Conservation (phyloP, 2,113 vertebrate species). For the Ailurus styani region DNA sequence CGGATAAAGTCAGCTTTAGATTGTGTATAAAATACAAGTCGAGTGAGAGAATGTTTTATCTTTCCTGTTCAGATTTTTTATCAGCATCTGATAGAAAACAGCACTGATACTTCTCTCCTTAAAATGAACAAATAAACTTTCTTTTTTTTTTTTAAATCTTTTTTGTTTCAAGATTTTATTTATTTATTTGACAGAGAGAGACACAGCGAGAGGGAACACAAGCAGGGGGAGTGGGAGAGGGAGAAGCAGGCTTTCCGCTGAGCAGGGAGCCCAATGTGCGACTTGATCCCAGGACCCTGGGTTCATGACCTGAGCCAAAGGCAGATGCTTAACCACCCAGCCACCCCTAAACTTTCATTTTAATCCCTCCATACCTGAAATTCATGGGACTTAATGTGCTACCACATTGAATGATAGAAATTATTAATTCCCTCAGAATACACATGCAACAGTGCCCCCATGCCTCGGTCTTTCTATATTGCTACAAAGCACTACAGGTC, state of each 20-base stretch:
- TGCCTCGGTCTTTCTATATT: neutral
- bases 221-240: no score
- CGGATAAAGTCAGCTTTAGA: conserved; percentile 19
- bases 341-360: neutral
- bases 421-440: neutral
- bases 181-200: no score
- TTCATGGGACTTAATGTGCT: neutral
- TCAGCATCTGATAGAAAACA: neutral
- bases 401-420: neutral
- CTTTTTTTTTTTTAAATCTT: no score
- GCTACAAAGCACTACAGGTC: neutral
- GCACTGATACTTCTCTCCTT: neutral
- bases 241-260: no score
- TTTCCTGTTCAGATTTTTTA: neutral
- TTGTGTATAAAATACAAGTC: conserved; percentile 48
- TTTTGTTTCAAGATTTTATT: no score
- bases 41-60: neutral
- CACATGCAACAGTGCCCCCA: fast-evolving
- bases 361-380: neutral
- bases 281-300: no score
- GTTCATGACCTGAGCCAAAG: no score
- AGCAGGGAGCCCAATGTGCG: no score
- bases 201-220: no score
- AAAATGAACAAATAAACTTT: neutral
- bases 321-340: no score